These are phyloP conservation scores for Coregonus clupeaformis DNA, from an alignment of 2,113 vertebrate genomes.

Conservation along the genomic window DNA sequence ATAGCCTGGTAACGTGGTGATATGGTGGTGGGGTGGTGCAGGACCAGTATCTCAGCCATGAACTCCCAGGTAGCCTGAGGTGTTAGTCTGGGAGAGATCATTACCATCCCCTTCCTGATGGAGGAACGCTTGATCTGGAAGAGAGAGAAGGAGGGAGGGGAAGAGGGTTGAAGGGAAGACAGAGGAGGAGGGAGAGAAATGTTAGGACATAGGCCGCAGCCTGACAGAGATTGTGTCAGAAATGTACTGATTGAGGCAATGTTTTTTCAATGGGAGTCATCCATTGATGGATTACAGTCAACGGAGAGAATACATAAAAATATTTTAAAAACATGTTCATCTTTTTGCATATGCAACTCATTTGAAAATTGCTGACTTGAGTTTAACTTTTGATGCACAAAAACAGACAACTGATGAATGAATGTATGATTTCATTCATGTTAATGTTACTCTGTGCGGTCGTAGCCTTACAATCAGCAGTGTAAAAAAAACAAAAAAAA, in stretches of 20 bases:
- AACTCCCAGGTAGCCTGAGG: conserved; percentile 97
- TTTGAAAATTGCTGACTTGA: no score
- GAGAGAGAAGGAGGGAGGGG: neutral
- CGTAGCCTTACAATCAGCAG: no score
- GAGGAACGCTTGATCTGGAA: conserved; percentile 91
- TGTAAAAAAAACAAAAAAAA: no score
- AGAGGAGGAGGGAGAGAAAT: neutral
- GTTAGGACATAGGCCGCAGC: neutral
- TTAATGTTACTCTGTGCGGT: no score
- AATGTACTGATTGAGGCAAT: no score
- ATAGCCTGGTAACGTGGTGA: conserved; percentile 95
- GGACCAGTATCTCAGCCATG: conserved; percentile 92
- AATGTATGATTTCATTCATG: no score
- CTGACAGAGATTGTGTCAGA: neutral
- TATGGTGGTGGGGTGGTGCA: conserved; percentile 95
- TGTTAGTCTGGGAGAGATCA: conserved; percentile 90
- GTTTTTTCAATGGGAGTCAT: neutral
- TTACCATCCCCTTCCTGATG: conserved; percentile 96
- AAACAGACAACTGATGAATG: no score
- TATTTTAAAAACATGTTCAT: no score
- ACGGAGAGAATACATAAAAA: no score
- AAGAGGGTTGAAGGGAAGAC: neutral
- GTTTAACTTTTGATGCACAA: no score
- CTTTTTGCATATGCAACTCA: no score
- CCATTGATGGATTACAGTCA: neutral